phyloP scores from a whole-genome alignment of 1,140 invertebrate species.

The Macrobrachium nipponense region DNA sequence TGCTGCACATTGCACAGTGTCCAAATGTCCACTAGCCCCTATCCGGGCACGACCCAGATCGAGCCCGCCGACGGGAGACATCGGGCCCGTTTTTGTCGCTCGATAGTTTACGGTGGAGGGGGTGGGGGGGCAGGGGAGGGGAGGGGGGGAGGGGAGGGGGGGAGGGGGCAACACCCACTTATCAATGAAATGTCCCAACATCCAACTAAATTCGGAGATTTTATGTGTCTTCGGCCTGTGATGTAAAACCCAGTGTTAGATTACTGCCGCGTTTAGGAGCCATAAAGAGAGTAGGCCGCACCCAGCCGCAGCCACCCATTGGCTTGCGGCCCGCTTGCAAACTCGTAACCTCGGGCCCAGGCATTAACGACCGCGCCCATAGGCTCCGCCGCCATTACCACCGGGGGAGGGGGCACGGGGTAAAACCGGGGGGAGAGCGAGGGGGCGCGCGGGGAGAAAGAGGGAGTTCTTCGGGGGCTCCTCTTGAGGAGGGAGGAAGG shows the following conservation, averaged over 20 bases:
- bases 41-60: conserved; percentile 35
- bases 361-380: conserved; percentile 60
- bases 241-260: conserved; percentile 57
- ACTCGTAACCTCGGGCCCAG: conserved; percentile 53
- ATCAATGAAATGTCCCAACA: conserved; percentile 61
- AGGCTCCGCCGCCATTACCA: conserved; percentile 54
- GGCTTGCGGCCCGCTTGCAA: conserved; percentile 53
- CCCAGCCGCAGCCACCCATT: conserved; percentile 48
- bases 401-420: conserved; percentile 11
- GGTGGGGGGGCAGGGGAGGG: neutral
- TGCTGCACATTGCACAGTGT: conserved; percentile 52
- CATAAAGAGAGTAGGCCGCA: conserved; percentile 60
- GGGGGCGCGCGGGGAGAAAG: conserved; percentile 15
- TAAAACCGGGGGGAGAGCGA: neutral
- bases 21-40: conserved; percentile 48
- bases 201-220: conserved; percentile 62
- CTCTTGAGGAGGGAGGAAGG: conserved; percentile 4
- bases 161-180: conserved; percentile 58
- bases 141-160: neutral
- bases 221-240: conserved; percentile 62
- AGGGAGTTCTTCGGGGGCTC: conserved; percentile 23
- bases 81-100: conserved; percentile 48
- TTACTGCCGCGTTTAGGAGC: conserved; percentile 59
- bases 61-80: conserved; percentile 18
- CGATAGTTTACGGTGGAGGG: neutral